These are phyloP conservation scores for Aricia agestis DNA, from an alignment of 1,140 invertebrate genomes.

Conservation along the genomic window DNA sequence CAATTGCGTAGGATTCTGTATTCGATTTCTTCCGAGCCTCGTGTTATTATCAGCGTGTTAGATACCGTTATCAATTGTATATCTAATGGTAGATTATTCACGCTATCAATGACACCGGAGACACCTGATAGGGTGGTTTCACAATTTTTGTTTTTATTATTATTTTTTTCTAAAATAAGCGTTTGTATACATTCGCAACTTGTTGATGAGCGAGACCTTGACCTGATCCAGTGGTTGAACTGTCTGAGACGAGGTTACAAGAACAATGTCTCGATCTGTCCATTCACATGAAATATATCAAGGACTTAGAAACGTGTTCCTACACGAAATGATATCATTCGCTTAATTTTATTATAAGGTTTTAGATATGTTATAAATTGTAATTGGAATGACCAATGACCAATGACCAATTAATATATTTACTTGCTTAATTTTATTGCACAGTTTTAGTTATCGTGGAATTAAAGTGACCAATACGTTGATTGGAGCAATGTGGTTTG, in stretches of 20 bases:
- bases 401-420: too few relatives aligned
- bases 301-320: conserved; percentile 22
- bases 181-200: neutral
- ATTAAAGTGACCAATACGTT: neutral
- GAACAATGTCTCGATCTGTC: conserved; percentile 22
- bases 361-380: neutral
- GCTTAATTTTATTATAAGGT: neutral
- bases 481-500: too few relatives aligned
- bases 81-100: neutral
- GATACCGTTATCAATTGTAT: conserved; percentile 16
- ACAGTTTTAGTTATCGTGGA: neutral
- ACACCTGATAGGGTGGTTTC: neutral
- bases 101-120: conserved; percentile 15
- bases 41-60: neutral
- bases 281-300: conserved; percentile 25
- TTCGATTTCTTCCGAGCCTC: neutral
- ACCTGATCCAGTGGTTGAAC: conserved; percentile 14
- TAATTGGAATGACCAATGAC: too few relatives aligned
- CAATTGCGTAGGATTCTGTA: neutral
- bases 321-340: conserved; percentile 21
- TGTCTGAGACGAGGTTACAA: conserved; percentile 19
- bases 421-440: neutral
- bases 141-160: neutral
- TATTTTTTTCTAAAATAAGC: neutral
- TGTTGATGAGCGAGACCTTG: conserved; percentile 13